A percentile compares a stretch with the other conserved stretches of the same genome.
Conservation (phyloP, 2,113 vertebrate species). For the Myiozetetes cayanensis region DNA sequence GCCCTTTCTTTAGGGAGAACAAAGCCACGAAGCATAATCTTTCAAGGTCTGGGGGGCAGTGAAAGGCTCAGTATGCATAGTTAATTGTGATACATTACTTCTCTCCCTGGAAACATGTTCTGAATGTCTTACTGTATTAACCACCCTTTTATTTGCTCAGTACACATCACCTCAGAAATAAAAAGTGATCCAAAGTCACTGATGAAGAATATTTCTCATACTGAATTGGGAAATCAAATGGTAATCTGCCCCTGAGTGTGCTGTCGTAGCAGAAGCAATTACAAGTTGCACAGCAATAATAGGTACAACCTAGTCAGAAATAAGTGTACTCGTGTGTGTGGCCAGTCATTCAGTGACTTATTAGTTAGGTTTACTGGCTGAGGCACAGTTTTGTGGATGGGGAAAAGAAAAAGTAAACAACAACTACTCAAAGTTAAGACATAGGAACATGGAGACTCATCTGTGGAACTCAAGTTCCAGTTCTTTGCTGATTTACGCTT, state of each 20-base stretch:
- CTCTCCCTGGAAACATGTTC: background rate
- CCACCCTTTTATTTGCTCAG: background rate
- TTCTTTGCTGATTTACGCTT: background rate
- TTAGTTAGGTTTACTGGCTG: background rate
- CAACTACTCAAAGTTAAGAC: background rate
- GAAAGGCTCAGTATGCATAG: background rate
- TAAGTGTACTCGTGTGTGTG: background rate
- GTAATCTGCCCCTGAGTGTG: background rate
- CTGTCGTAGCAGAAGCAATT: background rate
- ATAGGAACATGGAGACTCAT: background rate
- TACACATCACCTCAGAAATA: background rate
- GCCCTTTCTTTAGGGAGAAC: conserved; percentile 42
- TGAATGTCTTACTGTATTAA: background rate
- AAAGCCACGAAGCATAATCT: conserved; percentile 10
- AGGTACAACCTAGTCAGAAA: background rate
- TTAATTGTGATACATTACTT: conserved; percentile 66
- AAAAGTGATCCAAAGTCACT: background rate
- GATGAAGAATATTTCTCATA: background rate
- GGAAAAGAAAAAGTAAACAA: too few relatives aligned
- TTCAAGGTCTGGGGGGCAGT: background rate
- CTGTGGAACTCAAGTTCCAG: background rate
- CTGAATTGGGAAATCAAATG: background rate
- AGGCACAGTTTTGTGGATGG: background rate
- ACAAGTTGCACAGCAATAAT: fast-evolving
- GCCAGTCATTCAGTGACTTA: background rate